Conservation (phyloP, 1,140 invertebrate species). For the Neotoxoptera formosana region DNA sequence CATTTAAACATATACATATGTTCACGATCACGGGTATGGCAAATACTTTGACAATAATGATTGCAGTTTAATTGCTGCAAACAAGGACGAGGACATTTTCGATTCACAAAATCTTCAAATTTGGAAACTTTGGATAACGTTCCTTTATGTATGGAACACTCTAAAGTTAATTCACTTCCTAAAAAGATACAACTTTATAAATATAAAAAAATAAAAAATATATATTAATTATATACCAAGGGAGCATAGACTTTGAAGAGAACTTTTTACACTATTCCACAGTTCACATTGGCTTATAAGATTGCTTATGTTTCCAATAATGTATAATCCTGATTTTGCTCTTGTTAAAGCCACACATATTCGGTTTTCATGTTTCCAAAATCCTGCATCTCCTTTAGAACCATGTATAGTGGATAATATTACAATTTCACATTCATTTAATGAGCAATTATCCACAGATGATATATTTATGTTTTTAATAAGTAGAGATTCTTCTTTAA, state of each 20-base stretch:
- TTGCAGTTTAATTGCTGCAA: constrained; percentile 35
- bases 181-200: not conserved
- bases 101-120: constrained; percentile 36
- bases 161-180: constrained; percentile 54
- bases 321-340: constrained; percentile 74
- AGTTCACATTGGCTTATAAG: constrained; percentile 64
- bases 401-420: constrained; percentile 83
- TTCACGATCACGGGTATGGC: constrained; percentile 47
- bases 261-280: constrained; percentile 67
- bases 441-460: constrained; percentile 84
- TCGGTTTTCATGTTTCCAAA: constrained; percentile 77
- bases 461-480: constrained; percentile 68
- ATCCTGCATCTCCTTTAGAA: constrained; percentile 77
- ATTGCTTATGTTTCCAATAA: constrained; percentile 73
- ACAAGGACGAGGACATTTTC: constrained; percentile 42
- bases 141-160: constrained; percentile 45
- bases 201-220: not conserved
- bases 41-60: constrained; percentile 53
- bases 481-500: constrained; percentile 56
- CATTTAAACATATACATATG: constrained; percentile 52
- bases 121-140: constrained; percentile 51
- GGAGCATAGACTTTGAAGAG: constrained; percentile 64
- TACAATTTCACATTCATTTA: constrained; percentile 86
- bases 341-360: constrained; percentile 85
- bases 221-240: constrained; percentile 62